phyloP scores from a whole-genome alignment of 1,140 invertebrate genomes.

The Delia radicum region DNA sequence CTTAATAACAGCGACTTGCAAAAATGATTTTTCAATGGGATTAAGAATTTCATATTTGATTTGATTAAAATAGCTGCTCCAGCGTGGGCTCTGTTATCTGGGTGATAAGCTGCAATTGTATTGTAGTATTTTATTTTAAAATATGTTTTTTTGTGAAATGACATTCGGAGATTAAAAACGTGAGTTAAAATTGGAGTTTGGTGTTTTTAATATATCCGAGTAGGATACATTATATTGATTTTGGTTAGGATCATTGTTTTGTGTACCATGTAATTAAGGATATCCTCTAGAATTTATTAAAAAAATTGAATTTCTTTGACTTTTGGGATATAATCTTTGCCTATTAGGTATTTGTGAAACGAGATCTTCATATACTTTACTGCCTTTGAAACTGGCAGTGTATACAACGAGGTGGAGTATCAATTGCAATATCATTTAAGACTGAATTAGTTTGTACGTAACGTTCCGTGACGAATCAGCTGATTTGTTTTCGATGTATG shows the following conservation, averaged over 20 bases:
- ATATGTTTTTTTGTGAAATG: conserved; percentile 26
- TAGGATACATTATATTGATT: background rate
- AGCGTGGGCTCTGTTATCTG: conserved; percentile 28
- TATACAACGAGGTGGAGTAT: conserved; percentile 41
- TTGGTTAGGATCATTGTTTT: background rate
- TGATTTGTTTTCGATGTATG: too few relatives aligned
- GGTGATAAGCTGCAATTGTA: conserved; percentile 20
- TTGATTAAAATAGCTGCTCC: conserved; percentile 27
- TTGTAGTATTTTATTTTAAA: conserved; percentile 25
- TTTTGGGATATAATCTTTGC: background rate
- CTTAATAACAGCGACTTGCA: conserved; percentile 27
- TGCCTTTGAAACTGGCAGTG: conserved; percentile 30
- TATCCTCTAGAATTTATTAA: background rate
- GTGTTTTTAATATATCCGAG: background rate
- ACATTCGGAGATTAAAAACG: conserved; percentile 21
- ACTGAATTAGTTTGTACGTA: too few relatives aligned
- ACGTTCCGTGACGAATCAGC: conserved; percentile 41
- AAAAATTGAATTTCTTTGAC: background rate
- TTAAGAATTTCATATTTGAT: conserved; percentile 26
- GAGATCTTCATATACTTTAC: background rate
- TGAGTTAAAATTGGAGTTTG: background rate
- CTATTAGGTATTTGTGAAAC: background rate
- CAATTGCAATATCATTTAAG: too few relatives aligned
- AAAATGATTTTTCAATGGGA: background rate
- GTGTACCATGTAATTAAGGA: background rate